Evolutionary conservation across 2,113 vertebrate species (phyloP).

Genomic region (Aepyceros melampus): DNA sequence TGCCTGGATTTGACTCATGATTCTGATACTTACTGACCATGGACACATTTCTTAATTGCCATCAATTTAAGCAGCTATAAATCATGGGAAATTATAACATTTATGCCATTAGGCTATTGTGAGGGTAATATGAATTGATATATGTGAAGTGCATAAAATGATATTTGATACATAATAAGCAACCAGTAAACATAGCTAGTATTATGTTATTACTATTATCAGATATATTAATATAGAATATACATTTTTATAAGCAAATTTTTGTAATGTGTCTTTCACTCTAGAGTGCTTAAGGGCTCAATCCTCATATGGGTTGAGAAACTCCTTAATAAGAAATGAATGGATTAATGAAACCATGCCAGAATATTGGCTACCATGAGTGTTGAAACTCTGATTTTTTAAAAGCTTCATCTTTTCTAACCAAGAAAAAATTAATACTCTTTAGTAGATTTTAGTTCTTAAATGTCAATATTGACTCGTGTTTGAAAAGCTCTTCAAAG

Average conservation of each 20-base stretch:
- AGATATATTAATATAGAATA: background rate
- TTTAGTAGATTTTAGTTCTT: background rate
- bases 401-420: background rate
- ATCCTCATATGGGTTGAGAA: background rate
- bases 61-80: background rate
- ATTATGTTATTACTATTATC: background rate
- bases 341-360: background rate
- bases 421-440: background rate
- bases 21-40: constrained; percentile 4
- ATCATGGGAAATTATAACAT: background rate
- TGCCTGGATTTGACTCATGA: background rate
- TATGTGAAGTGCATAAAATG: background rate
- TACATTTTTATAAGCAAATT: background rate
- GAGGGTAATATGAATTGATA: background rate
- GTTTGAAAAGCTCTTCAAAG: constrained; percentile 11
- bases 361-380: background rate
- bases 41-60: background rate
- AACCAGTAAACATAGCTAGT: background rate
- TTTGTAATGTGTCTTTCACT: background rate
- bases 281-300: background rate
- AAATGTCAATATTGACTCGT: constrained; percentile 25
- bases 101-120: background rate
- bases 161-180: background rate
- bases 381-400: background rate
- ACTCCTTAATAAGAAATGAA: background rate